phyloP scores from a whole-genome alignment of 1,140 invertebrate species.

The Asobara japonica region DNA sequence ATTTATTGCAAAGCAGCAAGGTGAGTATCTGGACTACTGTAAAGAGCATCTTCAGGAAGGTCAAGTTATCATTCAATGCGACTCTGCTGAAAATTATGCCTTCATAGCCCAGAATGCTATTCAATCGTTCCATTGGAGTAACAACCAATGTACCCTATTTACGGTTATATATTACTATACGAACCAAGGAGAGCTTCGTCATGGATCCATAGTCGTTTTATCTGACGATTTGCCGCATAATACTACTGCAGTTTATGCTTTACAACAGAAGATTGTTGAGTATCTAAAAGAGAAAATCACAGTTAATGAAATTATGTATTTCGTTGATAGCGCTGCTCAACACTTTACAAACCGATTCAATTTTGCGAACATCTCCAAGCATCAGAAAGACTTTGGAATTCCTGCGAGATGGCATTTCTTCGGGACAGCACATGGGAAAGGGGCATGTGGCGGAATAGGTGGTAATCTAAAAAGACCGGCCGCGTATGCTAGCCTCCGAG shows the following conservation, averaged over 20 bases:
- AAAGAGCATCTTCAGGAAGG: too few species aligned
- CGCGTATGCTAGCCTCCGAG: constrained; percentile 32
- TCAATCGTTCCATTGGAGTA: too few species aligned
- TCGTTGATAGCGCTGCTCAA: neutral
- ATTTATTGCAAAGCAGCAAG: too few species aligned
- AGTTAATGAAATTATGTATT: neutral
- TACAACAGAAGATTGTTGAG: constrained; percentile 23
- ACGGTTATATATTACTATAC: too few species aligned
- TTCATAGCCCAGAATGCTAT: too few species aligned
- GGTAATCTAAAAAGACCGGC: constrained; percentile 34
- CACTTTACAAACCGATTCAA: constrained; percentile 28
- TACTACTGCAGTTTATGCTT: constrained; percentile 21
- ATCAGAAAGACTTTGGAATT: constrained; percentile 36
- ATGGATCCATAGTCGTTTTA: constrained; percentile 23
- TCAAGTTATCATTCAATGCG: too few species aligned
- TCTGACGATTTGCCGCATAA: constrained; percentile 35
- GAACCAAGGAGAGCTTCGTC: constrained; percentile 1
- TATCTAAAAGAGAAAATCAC: constrained; percentile 26
- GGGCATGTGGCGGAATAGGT: constrained; percentile 38
- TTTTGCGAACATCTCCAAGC: neutral
- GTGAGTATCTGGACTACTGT: too few species aligned
- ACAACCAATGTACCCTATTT: too few species aligned
- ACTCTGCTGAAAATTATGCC: too few species aligned
- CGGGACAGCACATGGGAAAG: constrained; percentile 50
- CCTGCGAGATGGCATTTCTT: constrained; percentile 47